These are phyloP conservation scores for Lacerta bilineata DNA, from an alignment of 2,797 vertebrate species.

Conservation along the genomic window DNA sequence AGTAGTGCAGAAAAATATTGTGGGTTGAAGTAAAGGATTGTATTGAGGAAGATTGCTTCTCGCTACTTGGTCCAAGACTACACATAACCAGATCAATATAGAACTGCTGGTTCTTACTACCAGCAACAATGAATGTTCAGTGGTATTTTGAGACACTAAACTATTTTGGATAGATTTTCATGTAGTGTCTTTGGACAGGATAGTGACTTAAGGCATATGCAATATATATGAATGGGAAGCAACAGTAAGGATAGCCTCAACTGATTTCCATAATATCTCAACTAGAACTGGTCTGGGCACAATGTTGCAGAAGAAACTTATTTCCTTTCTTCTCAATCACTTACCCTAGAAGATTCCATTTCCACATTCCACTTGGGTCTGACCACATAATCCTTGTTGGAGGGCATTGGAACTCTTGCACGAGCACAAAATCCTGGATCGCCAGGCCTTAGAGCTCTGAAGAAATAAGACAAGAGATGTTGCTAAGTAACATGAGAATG, in stretches of 20 bases:
- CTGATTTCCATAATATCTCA: conserved; percentile 1
- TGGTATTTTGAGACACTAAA: background rate
- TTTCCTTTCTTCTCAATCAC: conserved; percentile 51
- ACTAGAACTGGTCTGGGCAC: background rate
- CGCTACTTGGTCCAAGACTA: conserved; percentile 37
- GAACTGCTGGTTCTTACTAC: conserved; percentile 19
- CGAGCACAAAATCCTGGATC: conserved; percentile 97
- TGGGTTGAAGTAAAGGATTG: conserved; percentile 5
- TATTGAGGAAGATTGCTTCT: background rate
- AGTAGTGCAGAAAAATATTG: background rate
- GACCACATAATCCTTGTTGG: conserved; percentile 98
- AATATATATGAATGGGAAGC: background rate
- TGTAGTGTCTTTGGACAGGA: background rate
- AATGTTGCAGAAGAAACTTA: background rate
- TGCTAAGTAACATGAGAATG: background rate
- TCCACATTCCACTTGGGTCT: conserved; percentile 99
- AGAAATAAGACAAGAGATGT: background rate
- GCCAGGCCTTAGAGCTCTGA: conserved; percentile 92
- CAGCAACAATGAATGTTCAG: conserved; percentile 20
- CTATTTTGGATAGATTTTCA: background rate
- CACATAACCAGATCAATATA: conserved; percentile 34
- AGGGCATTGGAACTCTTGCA: conserved; percentile 95
- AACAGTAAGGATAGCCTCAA: fast-evolving
- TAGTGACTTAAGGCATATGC: background rate
- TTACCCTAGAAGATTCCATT: conserved; percentile 92